Conservation (phyloP, 2,888 invertebrate species). For the Callosobruchus maculatus region DNA sequence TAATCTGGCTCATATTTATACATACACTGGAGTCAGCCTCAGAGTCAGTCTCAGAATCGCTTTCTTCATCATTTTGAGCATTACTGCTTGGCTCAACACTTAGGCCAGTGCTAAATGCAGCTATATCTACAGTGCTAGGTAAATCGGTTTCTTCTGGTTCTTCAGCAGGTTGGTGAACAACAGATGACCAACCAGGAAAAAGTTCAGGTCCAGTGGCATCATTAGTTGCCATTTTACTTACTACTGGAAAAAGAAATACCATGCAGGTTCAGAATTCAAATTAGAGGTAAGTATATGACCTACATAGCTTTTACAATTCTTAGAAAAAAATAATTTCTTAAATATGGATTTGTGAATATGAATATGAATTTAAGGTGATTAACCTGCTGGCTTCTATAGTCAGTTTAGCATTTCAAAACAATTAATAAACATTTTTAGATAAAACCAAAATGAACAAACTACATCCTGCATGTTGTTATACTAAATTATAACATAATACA, state of each 20-base stretch:
- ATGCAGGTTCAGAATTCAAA: neutral
- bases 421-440: no score
- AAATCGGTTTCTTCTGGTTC: conserved; percentile 62
- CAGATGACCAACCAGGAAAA: conserved; percentile 54
- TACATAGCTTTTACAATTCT: neutral
- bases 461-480: no score
- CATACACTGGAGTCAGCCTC: conserved; percentile 53
- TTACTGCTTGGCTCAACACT: conserved; percentile 37
- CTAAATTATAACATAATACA: no score
- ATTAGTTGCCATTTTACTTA: conserved; percentile 45
- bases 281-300: neutral
- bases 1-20: conserved; percentile 2
- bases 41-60: conserved; percentile 58
- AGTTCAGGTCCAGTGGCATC: conserved; percentile 47
- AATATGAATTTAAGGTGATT: no score
- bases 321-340: neutral
- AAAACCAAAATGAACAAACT: no score
- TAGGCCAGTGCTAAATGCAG: conserved; percentile 57
- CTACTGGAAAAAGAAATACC: conserved; percentile 7
- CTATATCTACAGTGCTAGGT: conserved; percentile 65
- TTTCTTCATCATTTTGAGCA: conserved; percentile 31
- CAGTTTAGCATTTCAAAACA: no score
- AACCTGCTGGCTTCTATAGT: no score
- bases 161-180: conserved; percentile 57
- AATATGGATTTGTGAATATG: neutral